Evolutionary conservation across 30 jellyfish, hydroid and myxozoan genomes (phyloP).

Genomic region (Aurelia coerulea): DNA sequence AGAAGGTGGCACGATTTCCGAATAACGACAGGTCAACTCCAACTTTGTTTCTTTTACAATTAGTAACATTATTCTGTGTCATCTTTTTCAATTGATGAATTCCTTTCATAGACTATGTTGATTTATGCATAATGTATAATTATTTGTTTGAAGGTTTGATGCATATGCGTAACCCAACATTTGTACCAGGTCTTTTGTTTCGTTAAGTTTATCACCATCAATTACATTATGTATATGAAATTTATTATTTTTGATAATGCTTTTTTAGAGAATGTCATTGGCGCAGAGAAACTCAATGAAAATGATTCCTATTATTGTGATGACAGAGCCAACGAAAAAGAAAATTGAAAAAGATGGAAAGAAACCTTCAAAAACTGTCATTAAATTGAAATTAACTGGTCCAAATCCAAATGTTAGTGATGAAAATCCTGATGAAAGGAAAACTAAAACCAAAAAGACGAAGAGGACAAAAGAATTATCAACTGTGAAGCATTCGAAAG

Average conservation of each 20-base stretch:
- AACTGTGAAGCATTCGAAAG: background rate
- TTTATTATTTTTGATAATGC: background rate
- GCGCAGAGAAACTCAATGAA: background rate
- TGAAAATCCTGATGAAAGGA: background rate
- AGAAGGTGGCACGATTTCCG: too few relatives aligned
- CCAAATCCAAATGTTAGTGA: constrained; percentile 22
- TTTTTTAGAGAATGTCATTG: background rate
- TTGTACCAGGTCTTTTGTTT: too few relatives aligned
- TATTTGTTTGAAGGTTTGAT: too few relatives aligned
- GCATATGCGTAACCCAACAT: too few relatives aligned
- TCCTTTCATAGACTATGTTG: too few relatives aligned
- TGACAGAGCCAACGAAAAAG: constrained; percentile 7
- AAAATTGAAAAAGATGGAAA: background rate
- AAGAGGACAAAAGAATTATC: background rate
- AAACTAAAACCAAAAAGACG: constrained; percentile 5
- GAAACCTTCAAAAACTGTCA: constrained; percentile 47
- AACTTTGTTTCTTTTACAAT: too few relatives aligned
- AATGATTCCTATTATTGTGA: constrained; percentile 29
- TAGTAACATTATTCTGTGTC: too few relatives aligned
- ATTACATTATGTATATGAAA: too few relatives aligned
- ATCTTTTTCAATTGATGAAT: too few relatives aligned
- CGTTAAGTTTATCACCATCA: too few relatives aligned
- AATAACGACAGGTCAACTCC: too few relatives aligned
- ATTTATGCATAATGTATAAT: too few relatives aligned
- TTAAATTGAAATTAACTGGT: constrained; percentile 54